Conservation (phyloP, 2,113 vertebrate genomes). For the Erpornis zantholeuca region DNA sequence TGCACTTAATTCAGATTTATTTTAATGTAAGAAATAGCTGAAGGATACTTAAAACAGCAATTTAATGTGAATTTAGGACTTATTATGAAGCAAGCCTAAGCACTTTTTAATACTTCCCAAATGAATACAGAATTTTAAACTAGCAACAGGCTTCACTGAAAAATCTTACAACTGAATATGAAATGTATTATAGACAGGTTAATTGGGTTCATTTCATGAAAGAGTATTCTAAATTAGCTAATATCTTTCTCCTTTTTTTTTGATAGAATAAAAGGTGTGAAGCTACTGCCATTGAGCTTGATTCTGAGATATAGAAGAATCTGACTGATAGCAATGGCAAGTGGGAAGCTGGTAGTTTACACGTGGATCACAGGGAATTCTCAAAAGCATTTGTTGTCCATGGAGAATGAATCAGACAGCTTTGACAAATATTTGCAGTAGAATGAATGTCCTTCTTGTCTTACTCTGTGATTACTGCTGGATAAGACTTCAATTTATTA, state of each 20-base stretch:
- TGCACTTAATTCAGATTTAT: neutral
- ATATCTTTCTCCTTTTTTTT: neutral
- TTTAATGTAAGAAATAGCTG: neutral
- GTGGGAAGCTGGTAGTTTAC: neutral
- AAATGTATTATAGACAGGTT: neutral
- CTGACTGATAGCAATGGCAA: neutral
- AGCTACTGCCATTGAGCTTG: neutral
- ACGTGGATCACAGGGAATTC: neutral
- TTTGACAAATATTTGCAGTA: neutral
- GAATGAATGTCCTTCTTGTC: neutral
- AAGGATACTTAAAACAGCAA: neutral
- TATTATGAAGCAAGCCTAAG: neutral
- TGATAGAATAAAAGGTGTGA: neutral
- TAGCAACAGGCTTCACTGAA: neutral
- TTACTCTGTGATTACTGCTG: neutral
- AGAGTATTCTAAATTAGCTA: neutral
- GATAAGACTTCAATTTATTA: neutral
- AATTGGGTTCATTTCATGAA: conserved; percentile 30
- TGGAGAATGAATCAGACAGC: neutral
- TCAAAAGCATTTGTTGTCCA: neutral
- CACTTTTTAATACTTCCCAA: neutral
- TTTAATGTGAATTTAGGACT: neutral
- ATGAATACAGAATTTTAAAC: neutral
- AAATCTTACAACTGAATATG: neutral
- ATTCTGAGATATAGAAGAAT: neutral